Conservation (phyloP, 1,140 invertebrate genomes). For the Rhopalosiphum padi region DNA sequence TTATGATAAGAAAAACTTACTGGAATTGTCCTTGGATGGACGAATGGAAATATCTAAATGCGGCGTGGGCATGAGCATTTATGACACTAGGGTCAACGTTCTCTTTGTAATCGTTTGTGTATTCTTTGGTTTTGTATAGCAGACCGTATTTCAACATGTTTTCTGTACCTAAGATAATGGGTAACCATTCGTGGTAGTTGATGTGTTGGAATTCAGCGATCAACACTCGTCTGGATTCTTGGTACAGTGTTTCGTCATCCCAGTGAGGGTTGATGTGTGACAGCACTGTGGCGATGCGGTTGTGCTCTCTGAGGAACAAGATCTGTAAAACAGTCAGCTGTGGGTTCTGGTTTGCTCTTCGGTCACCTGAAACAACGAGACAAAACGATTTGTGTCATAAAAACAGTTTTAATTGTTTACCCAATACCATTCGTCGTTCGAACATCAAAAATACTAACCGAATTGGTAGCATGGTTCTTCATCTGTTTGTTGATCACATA, state of each 20-base stretch:
- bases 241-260: slow-evolving; percentile 71
- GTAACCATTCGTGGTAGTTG: slow-evolving; percentile 70
- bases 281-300: slow-evolving; percentile 70
- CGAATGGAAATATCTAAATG: slow-evolving; percentile 88
- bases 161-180: slow-evolving; percentile 68
- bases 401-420: neutral
- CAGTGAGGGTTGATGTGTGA: slow-evolving; percentile 71
- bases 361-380: slow-evolving; percentile 66
- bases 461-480: slow-evolving; percentile 62
- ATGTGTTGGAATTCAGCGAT: slow-evolving; percentile 70
- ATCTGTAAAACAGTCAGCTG: slow-evolving; percentile 69
- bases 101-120: slow-evolving; percentile 86
- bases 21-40: slow-evolving; percentile 79
- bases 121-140: slow-evolving; percentile 71
- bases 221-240: slow-evolving; percentile 72
- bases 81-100: slow-evolving; percentile 79
- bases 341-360: slow-evolving; percentile 71
- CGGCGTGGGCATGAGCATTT: slow-evolving; percentile 86
- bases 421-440: neutral
- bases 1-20: slow-evolving; percentile 66
- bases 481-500: slow-evolving; percentile 68
- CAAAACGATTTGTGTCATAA: neutral
- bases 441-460: slow-evolving; percentile 60
- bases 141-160: slow-evolving; percentile 76
- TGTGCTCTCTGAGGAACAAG: slow-evolving; percentile 74